A percentile compares a stretch with the other conserved stretches of the same genome.
These are phyloP conservation scores for Paratrypauchen microcephalus DNA, from an alignment of 2,797 vertebrate genomes.

Conservation along the genomic window DNA sequence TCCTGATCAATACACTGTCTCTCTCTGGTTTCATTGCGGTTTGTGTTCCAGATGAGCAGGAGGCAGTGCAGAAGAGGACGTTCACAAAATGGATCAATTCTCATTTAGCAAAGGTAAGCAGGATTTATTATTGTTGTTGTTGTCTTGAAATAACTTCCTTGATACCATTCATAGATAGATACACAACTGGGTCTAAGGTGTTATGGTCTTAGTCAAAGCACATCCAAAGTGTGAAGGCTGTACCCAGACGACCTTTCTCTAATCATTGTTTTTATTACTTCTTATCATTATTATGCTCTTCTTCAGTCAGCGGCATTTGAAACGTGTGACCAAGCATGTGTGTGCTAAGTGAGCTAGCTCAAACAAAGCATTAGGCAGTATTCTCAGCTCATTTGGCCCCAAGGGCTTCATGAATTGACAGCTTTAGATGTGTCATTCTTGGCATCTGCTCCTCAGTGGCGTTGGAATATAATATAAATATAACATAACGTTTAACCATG, in stretches of 20 bases:
- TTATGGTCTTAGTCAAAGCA: slow-evolving; percentile 7
- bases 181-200: not conserved
- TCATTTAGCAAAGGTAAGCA: slow-evolving; percentile 91
- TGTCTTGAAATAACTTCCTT: slow-evolving; percentile 1
- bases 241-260: slow-evolving; percentile 21
- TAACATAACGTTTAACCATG: not conserved
- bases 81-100: slow-evolving; percentile 99
- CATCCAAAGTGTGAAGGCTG: not conserved
- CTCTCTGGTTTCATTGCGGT: slow-evolving; percentile 1
- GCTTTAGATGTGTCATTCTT: slow-evolving; percentile 15
- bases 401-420: slow-evolving; percentile 7
- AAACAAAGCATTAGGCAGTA: slow-evolving; percentile 37
- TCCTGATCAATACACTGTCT: not conserved
- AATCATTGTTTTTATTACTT: slow-evolving; percentile 24
- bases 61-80: slow-evolving; percentile 95
- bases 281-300: slow-evolving; percentile 23
- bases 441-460: slow-evolving; percentile 1
- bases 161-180: not conserved
- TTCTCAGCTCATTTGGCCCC: slow-evolving; percentile 8
- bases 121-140: slow-evolving; percentile 7
- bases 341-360: slow-evolving; percentile 28
- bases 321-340: slow-evolving; percentile 28
- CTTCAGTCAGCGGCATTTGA: slow-evolving; percentile 20
- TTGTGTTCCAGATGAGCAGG: slow-evolving; percentile 89
- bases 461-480: not conserved